phyloP scores from a whole-genome alignment of 2,888 invertebrate species.

The Drosophila lacicola region DNA sequence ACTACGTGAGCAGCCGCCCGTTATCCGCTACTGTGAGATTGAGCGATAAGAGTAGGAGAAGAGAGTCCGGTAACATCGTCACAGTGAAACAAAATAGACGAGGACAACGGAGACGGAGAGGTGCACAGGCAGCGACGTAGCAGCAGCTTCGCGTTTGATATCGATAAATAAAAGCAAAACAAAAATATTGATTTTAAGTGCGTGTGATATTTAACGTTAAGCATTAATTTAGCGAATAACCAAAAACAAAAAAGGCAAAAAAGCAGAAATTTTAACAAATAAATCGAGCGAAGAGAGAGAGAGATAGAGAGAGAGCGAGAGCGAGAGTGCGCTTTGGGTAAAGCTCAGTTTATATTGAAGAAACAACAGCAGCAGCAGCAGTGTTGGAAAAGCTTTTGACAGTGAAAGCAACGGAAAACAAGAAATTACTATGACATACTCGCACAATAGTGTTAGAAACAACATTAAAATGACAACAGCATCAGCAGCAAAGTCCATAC shows the following conservation, averaged over 20 bases:
- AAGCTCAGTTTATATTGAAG: slow-evolving; percentile 31
- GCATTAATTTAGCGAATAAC: slow-evolving; percentile 83
- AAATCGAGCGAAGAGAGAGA: slow-evolving; percentile 29
- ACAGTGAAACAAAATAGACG: slow-evolving; percentile 38
- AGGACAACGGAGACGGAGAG: slow-evolving; percentile 22
- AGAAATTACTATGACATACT: slow-evolving; percentile 84
- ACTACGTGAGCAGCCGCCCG: slow-evolving; percentile 38
- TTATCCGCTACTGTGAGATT: slow-evolving; percentile 35
- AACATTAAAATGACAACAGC: slow-evolving; percentile 84
- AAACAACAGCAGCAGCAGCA: slow-evolving; percentile 24
- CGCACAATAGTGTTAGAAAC: slow-evolving; percentile 85
- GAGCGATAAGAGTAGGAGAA: slow-evolving; percentile 12
- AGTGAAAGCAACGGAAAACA: slow-evolving; percentile 52
- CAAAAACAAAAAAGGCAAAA: slow-evolving; percentile 67
- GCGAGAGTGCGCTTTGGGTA: slow-evolving; percentile 42
- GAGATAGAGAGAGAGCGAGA: slow-evolving; percentile 38
- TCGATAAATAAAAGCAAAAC: slow-evolving; percentile 50
- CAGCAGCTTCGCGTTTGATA: slow-evolving; percentile 49
- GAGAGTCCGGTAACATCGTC: slow-evolving; percentile 39
- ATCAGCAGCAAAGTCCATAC: slow-evolving; percentile 81
- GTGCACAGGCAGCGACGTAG: slow-evolving; percentile 36
- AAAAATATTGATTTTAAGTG: slow-evolving; percentile 84
- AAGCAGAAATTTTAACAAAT: slow-evolving; percentile 72
- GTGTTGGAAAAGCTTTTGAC: slow-evolving; percentile 32
- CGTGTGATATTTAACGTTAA: slow-evolving; percentile 85